Evolutionary conservation across 2,888 invertebrate genomes (phyloP), one percentile per base, ranked within the genome.

Genomic region (Thymelicus sylvestris): DNA sequence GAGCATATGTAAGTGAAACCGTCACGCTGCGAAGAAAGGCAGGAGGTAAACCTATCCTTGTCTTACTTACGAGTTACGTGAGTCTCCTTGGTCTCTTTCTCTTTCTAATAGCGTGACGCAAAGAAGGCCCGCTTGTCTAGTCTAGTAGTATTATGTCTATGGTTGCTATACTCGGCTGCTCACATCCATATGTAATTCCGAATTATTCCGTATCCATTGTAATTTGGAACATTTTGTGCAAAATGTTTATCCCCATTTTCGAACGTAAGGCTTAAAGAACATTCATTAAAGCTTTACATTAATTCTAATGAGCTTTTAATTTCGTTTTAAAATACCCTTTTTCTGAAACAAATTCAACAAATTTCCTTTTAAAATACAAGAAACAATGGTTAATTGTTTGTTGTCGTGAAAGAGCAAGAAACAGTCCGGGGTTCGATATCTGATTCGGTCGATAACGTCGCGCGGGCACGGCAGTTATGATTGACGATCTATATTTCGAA

Each of bases 401-500:
- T 71, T 61, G 72, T 75, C 59, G 69, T 39, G 72, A 60, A 24
- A 52, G 66, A 19, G 72, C 75, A 77, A 76, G 73, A 78, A 77
- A 75, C 65, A 57, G 67, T 66, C 73, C 68, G 31, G 59, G 74
- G 50, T 71, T 76, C 77, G 77, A 74, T 75, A 73, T 74, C 74
- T 44, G 89, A 89, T 88, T 79, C 82, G 84, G 82, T 83, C 79
- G 91, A 91, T 91, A 89, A 82, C 82, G 88, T 89, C 87, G 74
- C 74, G 73, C 67, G 80, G 79, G 84, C 83, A 84, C 80, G 85
- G 81, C 80, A 78, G 76, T 88, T 92, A 92, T 92, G 92, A 93
- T 92, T 89, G 91, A 92, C 89, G 91, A 79, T 76, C 85, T 84
- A 88, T 88, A 87, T 86, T 82, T 83, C 81, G 81, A 79, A 86